A percentile compares a stretch with the other conserved stretches of the same genome.
Evolutionary conservation across 35 echinoderm and acorn worm species (phyloP).

Genomic region (Lytechinus variegatus): DNA sequence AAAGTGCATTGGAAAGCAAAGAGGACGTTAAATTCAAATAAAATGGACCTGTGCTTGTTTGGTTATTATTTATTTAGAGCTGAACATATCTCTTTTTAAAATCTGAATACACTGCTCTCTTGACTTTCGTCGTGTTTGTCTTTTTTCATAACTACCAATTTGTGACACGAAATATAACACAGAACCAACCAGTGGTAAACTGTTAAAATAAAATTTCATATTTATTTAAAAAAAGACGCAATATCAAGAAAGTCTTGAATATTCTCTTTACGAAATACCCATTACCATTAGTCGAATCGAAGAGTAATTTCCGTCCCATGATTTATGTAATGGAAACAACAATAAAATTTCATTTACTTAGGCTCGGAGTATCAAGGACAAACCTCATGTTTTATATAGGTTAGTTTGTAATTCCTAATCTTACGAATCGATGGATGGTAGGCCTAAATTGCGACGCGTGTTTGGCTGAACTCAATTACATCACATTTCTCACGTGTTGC

Average conservation of each 20-base stretch:
- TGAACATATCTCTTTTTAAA: too few species aligned
- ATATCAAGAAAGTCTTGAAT: not conserved
- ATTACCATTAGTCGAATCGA: not conserved
- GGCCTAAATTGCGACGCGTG: not conserved
- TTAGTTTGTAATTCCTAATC: not conserved
- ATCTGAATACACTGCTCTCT: too few species aligned
- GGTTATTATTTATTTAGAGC: too few species aligned
- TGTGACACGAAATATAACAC: too few species aligned
- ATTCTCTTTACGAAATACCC: not conserved
- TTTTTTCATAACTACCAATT: too few species aligned
- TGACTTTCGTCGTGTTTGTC: too few species aligned
- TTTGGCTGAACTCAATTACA: not conserved
- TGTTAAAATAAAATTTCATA: too few species aligned
- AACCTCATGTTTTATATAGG: not conserved
- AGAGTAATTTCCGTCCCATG: not conserved
- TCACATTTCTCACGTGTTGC: not conserved
- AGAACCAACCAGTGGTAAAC: too few species aligned
- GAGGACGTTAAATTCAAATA: too few species aligned
- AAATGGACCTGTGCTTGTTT: too few species aligned
- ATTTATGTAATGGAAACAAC: not conserved
- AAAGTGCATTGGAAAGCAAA: too few species aligned
- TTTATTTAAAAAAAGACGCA: too few species aligned
- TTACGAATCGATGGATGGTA: not conserved
- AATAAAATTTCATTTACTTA: not conserved
- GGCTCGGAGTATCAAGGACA: not conserved